Conservation (phyloP, 1,140 invertebrate species). For the Pygmarrhopalites habei region DNA sequence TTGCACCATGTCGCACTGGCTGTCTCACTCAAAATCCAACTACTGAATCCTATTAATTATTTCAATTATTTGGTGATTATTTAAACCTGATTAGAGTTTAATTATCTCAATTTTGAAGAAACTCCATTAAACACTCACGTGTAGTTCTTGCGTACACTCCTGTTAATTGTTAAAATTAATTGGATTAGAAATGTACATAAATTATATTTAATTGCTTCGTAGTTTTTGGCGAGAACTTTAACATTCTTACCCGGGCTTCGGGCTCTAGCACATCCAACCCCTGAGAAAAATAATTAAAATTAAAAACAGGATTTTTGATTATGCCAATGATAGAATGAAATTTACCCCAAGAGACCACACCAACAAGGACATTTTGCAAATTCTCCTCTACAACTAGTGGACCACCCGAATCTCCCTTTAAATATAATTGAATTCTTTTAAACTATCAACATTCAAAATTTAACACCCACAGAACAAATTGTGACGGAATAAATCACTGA, state of each 20-base stretch:
- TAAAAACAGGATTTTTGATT: no score
- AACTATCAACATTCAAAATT: neutral
- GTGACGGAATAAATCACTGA: neutral
- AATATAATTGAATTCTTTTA: neutral
- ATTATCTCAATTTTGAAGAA: neutral
- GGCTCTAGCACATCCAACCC: slow-evolving; percentile 27
- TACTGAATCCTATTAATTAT: neutral
- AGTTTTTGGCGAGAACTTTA: no score
- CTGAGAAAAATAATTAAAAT: no score
- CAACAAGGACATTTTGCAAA: slow-evolving; percentile 21
- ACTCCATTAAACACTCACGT: slow-evolving; percentile 15
- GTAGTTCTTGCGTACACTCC: slow-evolving; percentile 29
- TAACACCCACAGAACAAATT: neutral
- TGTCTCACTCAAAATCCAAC: neutral
- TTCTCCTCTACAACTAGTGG: slow-evolving; percentile 28
- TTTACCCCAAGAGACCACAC: slow-evolving; percentile 33
- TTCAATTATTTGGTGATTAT: neutral
- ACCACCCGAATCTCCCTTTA: slow-evolving; percentile 13
- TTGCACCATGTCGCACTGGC: neutral
- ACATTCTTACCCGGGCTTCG: no score
- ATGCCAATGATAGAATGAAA: no score
- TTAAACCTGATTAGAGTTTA: neutral
- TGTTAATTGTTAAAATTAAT: no score
- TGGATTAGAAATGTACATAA: no score
- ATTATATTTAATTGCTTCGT: no score